Percentiles rank a stretch among this genome's conserved stretches.
Evolutionary conservation across 2,888 invertebrate species (phyloP).

Genomic region (Lissonota sp.): DNA sequence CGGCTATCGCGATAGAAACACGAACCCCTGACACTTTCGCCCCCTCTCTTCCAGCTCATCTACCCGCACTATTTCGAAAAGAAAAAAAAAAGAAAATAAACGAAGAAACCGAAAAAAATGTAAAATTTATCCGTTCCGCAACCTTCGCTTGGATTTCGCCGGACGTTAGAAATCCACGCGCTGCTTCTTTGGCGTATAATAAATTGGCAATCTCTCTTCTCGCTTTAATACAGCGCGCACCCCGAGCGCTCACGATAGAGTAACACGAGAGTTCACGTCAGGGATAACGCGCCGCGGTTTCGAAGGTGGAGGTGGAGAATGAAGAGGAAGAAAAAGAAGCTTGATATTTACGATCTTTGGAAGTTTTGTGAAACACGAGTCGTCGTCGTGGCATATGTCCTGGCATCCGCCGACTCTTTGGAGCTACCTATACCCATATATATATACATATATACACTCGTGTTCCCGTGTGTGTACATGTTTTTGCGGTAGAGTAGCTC

Average conservation of each 20-base stretch:
- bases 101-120: slow-evolving; percentile 27
- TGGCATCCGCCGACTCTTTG: slow-evolving; percentile 11
- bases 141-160: slow-evolving; percentile 50
- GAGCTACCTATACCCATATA: slow-evolving; percentile 21
- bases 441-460: background rate
- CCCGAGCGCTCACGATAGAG: slow-evolving; percentile 46
- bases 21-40: slow-evolving; percentile 57
- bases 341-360: slow-evolving; percentile 63
- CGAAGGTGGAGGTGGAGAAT: slow-evolving; percentile 2
- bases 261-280: slow-evolving; percentile 55
- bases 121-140: slow-evolving; percentile 56
- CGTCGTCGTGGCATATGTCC: slow-evolving; percentile 54
- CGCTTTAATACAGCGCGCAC: slow-evolving; percentile 1
- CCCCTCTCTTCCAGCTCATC: background rate
- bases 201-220: slow-evolving; percentile 43
- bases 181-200: slow-evolving; percentile 27
- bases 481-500: slow-evolving; percentile 11
- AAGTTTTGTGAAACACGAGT: slow-evolving; percentile 65
- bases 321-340: slow-evolving; percentile 18
- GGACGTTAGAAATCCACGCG: slow-evolving; percentile 61
- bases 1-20: slow-evolving; percentile 62
- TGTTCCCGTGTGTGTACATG: background rate
- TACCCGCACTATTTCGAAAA: slow-evolving; percentile 27
- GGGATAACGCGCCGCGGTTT: slow-evolving; percentile 6
- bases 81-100: background rate